Evolutionary conservation across 2,113 vertebrate genomes (phyloP), one percentile per base, ranked within the genome.

Genomic region (Tyrannus savana): DNA sequence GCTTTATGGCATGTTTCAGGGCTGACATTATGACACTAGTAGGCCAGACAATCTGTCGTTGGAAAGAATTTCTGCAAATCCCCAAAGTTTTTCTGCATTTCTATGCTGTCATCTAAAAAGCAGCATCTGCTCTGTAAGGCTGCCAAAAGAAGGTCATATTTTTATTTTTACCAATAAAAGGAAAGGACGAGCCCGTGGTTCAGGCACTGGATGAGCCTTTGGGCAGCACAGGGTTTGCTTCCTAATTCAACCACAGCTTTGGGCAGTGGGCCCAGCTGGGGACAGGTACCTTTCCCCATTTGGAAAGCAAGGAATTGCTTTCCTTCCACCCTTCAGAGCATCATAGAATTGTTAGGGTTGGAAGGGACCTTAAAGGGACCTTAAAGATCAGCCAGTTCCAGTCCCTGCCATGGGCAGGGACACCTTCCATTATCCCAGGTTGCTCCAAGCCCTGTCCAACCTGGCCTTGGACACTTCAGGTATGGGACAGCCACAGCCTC

Each of bases 131-230:
- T 95, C 91, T 94, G 92, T 96, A 84, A 96, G 97, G 87, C 96
- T 97, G 95, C 97, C 97, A 97, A 94, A 96, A 94, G 92, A 77
- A 95, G 92, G 96, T 98, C 97, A 96, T 97, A 96, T 97, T 98
- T 98, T 98, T 97, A 97, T 97, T 98, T 97, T 97, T 97, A 97
- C 97, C 96, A 97, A 93, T 97, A 85, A 97, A 97, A 95, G 92
- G 62, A 87, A 96, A 94, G 95, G 95, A 95, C 17, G 3, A 92
- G 93, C 37, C 73, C 81, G 90, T 0, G 16, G 79, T 93, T 96
- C 90, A 96, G 77, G 96, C 86, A 62, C 86, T 92, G 88, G 83
- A 75, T 0, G 28, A 94, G 80, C 77, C 81, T 95, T 91, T 2
- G 18, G 89, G 84, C 41, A 9, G 89, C 77, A 39, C 4, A 2